Evolutionary conservation across 1,140 invertebrate genomes (phyloP).

Genomic region (Megathymus violae): DNA sequence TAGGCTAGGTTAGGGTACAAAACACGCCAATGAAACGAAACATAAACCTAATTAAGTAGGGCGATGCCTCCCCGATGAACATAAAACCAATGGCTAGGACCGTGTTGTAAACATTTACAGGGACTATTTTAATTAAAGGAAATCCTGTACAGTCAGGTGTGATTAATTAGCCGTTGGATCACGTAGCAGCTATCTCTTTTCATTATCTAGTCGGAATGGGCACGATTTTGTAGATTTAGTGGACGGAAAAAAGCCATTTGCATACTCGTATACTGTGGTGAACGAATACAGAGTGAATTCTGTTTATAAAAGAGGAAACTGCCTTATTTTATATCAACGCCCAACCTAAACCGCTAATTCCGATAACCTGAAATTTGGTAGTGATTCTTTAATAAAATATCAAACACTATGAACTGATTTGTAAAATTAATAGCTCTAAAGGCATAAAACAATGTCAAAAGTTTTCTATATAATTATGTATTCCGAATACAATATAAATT

Average conservation of each 20-base stretch:
- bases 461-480: no score
- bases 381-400: no score
- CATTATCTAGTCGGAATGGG: slow-evolving; percentile 70
- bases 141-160: slow-evolving; percentile 58
- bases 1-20: slow-evolving; percentile 3
- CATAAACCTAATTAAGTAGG: slow-evolving; percentile 28
- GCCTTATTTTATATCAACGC: no score
- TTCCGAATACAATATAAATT: no score
- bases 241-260: slow-evolving; percentile 65
- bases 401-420: no score
- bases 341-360: no score
- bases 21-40: slow-evolving; percentile 14
- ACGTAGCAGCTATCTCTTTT: slow-evolving; percentile 63
- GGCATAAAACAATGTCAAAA: no score
- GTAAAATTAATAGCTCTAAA: no score
- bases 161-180: slow-evolving; percentile 71
- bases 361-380: no score
- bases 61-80: slow-evolving; percentile 22
- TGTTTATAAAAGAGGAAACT: no score
- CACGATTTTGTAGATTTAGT: slow-evolving; percentile 74
- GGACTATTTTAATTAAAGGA: slow-evolving; percentile 57
- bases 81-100: slow-evolving; percentile 16
- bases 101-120: slow-evolving; percentile 34
- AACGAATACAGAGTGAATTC: not conserved
- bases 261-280: slow-evolving; percentile 46